These are phyloP conservation scores for Oeneis ivallda DNA, from an alignment of 2,888 invertebrate species.

Conservation along the genomic window DNA sequence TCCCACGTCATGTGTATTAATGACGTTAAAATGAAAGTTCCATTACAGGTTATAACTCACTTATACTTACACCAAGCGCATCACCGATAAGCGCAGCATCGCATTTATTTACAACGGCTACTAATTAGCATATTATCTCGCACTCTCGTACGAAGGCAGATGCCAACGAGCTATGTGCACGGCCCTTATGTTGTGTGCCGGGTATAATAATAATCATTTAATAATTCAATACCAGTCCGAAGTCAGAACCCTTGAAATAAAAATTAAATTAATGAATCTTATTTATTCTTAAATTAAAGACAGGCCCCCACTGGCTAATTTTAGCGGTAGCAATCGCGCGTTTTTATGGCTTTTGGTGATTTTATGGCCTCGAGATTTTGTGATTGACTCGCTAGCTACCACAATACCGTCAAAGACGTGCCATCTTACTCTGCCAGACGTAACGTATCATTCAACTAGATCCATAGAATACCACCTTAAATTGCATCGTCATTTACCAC, in stretches of 20 bases:
- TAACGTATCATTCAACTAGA: no score
- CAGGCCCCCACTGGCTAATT: no score
- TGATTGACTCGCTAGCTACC: no score
- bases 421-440: no score
- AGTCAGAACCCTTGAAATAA: slow-evolving; percentile 1
- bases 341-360: no score
- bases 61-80: slow-evolving; percentile 21
- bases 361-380: no score
- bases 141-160: slow-evolving; percentile 22
- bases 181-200: slow-evolving; percentile 2
- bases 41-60: slow-evolving; percentile 16
- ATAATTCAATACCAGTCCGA: neutral
- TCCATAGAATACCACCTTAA: no score
- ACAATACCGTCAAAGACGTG: no score
- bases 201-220: slow-evolving; percentile 18
- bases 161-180: slow-evolving; percentile 24
- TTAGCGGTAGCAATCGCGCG: no score
- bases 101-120: slow-evolving; percentile 16
- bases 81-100: slow-evolving; percentile 23
- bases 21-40: slow-evolving; percentile 9
- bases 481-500: no score
- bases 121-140: slow-evolving; percentile 30
- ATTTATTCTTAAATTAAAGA: no score
- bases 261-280: neutral
- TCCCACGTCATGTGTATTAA: slow-evolving; percentile 10